phyloP scores from a whole-genome alignment of 30 jellyfish, hydroid and myxozoan species.

The Sanderia malayensis region DNA sequence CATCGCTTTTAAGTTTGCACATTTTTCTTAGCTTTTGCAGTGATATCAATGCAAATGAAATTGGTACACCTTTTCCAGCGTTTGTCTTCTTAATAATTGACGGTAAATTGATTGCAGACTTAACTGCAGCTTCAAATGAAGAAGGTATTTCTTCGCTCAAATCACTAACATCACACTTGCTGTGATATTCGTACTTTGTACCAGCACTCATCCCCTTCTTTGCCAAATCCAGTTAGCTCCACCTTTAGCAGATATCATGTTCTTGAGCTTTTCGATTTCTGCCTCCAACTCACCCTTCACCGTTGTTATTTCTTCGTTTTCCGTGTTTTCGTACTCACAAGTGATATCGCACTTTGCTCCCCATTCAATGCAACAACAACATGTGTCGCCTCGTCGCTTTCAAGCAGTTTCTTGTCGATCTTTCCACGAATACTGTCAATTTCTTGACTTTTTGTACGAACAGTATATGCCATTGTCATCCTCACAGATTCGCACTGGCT shows the following conservation, averaged over 20 bases:
- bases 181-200: slow-evolving; percentile 18
- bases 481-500: slow-evolving; percentile 26
- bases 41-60: slow-evolving; percentile 32
- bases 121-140: slow-evolving; percentile 41
- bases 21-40: slow-evolving; percentile 18
- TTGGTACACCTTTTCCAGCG: slow-evolving; percentile 59
- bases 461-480: slow-evolving; percentile 55
- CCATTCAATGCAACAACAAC: slow-evolving; percentile 69
- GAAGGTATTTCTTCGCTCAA: slow-evolving; percentile 41
- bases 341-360: no score
- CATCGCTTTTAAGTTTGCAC: slow-evolving; percentile 21
- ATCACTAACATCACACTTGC: slow-evolving; percentile 56
- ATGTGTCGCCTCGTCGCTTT: slow-evolving; percentile 55
- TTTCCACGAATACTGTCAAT: slow-evolving; percentile 44
- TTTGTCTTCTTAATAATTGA: slow-evolving; percentile 23
- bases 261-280: slow-evolving; percentile 38
- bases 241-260: not conserved
- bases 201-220: not conserved
- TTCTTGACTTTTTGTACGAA: slow-evolving; percentile 38
- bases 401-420: slow-evolving; percentile 24
- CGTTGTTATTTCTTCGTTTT: slow-evolving; percentile 33
- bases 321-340: no score
- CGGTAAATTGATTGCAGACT: slow-evolving; percentile 34
- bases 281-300: slow-evolving; percentile 52
- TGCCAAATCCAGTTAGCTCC: not conserved